Evolutionary conservation across 2,113 vertebrate genomes (phyloP).

Genomic region (Lampris megalopsis): DNA sequence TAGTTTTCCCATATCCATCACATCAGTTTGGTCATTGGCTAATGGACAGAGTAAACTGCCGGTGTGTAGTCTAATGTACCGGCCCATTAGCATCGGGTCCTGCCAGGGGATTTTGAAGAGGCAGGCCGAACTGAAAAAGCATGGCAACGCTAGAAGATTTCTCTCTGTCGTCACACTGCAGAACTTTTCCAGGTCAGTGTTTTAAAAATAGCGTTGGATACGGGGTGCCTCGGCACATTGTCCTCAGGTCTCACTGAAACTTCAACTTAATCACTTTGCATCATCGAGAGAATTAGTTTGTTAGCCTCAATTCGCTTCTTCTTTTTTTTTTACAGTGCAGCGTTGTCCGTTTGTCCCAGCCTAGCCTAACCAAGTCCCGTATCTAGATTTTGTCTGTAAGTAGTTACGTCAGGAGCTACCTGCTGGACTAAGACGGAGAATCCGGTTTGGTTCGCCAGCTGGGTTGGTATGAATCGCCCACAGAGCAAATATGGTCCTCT

Average conservation of each 20-base stretch:
- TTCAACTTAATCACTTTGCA: background rate
- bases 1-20: too few relatives aligned
- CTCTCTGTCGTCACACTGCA: too few relatives aligned
- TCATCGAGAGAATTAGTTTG: background rate
- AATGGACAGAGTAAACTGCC: background rate
- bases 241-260: background rate
- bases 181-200: too few relatives aligned
- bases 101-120: background rate
- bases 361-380: too few relatives aligned
- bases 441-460: constrained; percentile 21
- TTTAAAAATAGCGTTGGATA: too few relatives aligned
- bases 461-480: constrained; percentile 36
- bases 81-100: constrained; percentile 8
- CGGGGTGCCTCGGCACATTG: too few relatives aligned
- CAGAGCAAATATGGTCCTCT: constrained; percentile 61
- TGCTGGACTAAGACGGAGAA: background rate
- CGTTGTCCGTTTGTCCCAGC: too few relatives aligned
- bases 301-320: background rate
- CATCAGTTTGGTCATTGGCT: background rate
- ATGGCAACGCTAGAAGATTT: background rate
- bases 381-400: too few relatives aligned
- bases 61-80: background rate
- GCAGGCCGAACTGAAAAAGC: background rate
- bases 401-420: too few relatives aligned
- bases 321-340: too few relatives aligned